A percentile compares a stretch with the other conserved stretches of the same genome.
These are phyloP conservation scores for Pandemis cinnamomeana DNA, from an alignment of 2,888 invertebrate genomes.

Conservation along the genomic window DNA sequence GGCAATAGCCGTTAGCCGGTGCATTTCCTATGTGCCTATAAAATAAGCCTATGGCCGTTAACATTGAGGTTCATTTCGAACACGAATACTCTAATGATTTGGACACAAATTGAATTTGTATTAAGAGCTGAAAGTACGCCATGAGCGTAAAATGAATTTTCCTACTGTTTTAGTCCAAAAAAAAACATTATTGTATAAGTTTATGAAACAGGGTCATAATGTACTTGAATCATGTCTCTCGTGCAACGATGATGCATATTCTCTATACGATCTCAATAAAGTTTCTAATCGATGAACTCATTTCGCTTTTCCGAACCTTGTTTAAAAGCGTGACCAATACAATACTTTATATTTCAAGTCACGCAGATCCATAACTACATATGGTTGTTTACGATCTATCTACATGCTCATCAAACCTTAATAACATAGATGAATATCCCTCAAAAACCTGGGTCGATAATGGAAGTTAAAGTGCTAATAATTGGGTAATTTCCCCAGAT, in stretches of 20 bases:
- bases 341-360: background rate
- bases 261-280: background rate
- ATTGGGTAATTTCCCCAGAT: no score
- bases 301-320: background rate
- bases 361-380: background rate
- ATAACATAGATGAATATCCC: no score
- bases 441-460: background rate
- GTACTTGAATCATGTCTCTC: background rate
- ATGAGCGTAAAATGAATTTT: background rate
- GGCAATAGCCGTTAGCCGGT: slow-evolving; percentile 49
- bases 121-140: background rate
- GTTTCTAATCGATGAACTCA: background rate
- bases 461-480: background rate
- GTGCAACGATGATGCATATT: background rate
- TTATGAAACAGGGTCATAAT: background rate
- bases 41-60: background rate
- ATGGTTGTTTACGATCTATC: background rate
- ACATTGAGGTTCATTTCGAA: background rate
- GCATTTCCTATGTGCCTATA: slow-evolving; percentile 28
- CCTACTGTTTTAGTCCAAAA: background rate
- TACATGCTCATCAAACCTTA: background rate
- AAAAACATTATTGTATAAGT: background rate
- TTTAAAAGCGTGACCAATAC: background rate
- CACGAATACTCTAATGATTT: background rate
- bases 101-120: background rate